phyloP scores from a whole-genome alignment of 2,797 vertebrate species.

The Pitangus sulphuratus region DNA sequence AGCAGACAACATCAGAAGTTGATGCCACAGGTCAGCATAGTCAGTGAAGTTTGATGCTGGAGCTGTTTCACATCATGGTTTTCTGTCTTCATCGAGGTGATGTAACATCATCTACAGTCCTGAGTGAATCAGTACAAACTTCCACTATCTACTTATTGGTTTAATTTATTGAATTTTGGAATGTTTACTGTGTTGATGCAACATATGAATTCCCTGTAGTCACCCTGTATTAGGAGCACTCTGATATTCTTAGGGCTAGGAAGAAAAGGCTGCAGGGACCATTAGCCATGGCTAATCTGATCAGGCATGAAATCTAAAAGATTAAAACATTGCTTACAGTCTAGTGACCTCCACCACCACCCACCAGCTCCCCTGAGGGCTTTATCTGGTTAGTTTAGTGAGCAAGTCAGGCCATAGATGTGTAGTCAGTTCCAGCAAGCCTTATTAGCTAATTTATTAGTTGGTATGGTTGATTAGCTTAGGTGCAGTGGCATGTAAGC shows the following conservation, averaged over 20 bases:
- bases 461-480: neutral
- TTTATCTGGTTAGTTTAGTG: neutral
- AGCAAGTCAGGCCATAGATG: neutral
- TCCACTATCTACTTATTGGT: neutral
- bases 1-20: neutral
- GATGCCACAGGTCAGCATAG: neutral
- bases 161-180: neutral
- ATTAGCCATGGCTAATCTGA: neutral
- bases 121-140: neutral
- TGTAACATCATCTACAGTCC: neutral
- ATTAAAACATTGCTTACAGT: constrained; percentile 13
- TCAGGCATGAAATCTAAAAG: neutral
- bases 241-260: neutral
- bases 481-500: neutral
- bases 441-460: neutral
- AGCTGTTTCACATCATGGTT: neutral
- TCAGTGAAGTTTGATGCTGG: neutral
- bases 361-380: neutral
- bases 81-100: neutral
- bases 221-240: rapidly evolving
- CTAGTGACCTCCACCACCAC: neutral
- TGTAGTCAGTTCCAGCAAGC: neutral
- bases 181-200: neutral
- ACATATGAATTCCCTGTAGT: neutral
- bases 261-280: constrained; percentile 15